Base-by-base conservation (phyloP, 2,888 invertebrate genomes). In the Morpho helenor region DNA sequence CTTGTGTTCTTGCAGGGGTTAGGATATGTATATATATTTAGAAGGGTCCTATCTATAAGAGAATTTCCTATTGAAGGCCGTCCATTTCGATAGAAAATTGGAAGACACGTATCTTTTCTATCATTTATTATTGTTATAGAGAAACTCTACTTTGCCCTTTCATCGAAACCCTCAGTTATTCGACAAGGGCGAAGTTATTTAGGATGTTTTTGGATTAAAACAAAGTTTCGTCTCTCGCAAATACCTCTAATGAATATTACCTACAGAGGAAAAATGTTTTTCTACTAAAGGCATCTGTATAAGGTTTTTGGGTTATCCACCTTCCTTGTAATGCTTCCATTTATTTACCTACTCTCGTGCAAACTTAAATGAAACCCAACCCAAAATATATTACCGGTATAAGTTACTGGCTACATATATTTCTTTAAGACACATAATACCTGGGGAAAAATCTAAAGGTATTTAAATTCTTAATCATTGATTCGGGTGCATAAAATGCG, bases 401-500 rank as follows among this genome's bases (percentile, higher is more conserved):
- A 63, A 65, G 65, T 63, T 57, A 64, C 60, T 65, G 59, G 60
- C 53, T 49, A 69, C 64, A 67, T 62, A 61, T 61, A 62, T 60
- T 62, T 61, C 57, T 65, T 62, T 56, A 31, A 47, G 50, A 59
- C 62, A 66, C 59, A 59, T 57, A 60, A 56, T 66, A 63, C 64
- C 63, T 60, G 63, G 60, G 60, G 66, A 58, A 60, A 72, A 68
- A 68, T 74, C 73, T 64, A 68, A 72, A 74, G 68, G 72, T 73
- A 75, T 77, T 71, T 73, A 75, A 77, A 81, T 78, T 83, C 82
- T 84, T 80, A 83, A 84, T 82, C 80, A 82, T 77, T 73, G 71
- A 65, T 68, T 71, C 67, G 69, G 69, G 75, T 71, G 70, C 75
- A 84, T 85, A 85, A 85, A 85, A 79, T 80, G 76, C 75, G 75